These are phyloP conservation scores for Turritopsis dohrnii DNA, from an alignment of 30 jellyfish, hydroid and myxozoan genomes.

Conservation along the genomic window DNA sequence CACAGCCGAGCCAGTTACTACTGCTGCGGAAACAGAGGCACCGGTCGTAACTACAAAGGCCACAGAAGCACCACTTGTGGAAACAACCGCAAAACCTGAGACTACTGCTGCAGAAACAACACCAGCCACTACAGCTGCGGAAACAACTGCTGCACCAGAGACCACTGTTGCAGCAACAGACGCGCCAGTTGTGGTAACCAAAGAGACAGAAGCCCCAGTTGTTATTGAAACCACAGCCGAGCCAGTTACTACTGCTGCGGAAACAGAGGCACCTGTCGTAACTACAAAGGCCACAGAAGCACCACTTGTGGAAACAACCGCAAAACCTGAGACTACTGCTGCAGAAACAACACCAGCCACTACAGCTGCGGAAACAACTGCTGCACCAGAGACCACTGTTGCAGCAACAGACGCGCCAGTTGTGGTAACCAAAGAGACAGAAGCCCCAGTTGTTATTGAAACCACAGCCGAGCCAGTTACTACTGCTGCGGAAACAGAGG, in stretches of 20 bases:
- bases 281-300: slow-evolving; percentile 35
- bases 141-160: slow-evolving; percentile 41
- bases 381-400: slow-evolving; percentile 39
- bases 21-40: slow-evolving; percentile 25
- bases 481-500: slow-evolving; percentile 25
- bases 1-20: slow-evolving; percentile 30
- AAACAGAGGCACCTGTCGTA: slow-evolving; percentile 32
- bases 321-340: background rate
- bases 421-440: background rate
- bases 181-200: slow-evolving; percentile 36
- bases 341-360: slow-evolving; percentile 32
- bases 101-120: slow-evolving; percentile 32
- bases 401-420: slow-evolving; percentile 38
- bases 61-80: slow-evolving; percentile 12
- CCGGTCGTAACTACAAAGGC: background rate
- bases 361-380: slow-evolving; percentile 31
- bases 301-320: background rate
- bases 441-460: slow-evolving; percentile 6
- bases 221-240: slow-evolving; percentile 35
- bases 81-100: slow-evolving; percentile 26
- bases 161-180: slow-evolving; percentile 30
- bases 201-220: slow-evolving; percentile 28
- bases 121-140: slow-evolving; percentile 12
- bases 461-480: slow-evolving; percentile 26
- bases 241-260: slow-evolving; percentile 31